Evolutionary conservation across 2,797 vertebrate genomes (phyloP).

Genomic region (Odontamblyopus rebecca): DNA sequence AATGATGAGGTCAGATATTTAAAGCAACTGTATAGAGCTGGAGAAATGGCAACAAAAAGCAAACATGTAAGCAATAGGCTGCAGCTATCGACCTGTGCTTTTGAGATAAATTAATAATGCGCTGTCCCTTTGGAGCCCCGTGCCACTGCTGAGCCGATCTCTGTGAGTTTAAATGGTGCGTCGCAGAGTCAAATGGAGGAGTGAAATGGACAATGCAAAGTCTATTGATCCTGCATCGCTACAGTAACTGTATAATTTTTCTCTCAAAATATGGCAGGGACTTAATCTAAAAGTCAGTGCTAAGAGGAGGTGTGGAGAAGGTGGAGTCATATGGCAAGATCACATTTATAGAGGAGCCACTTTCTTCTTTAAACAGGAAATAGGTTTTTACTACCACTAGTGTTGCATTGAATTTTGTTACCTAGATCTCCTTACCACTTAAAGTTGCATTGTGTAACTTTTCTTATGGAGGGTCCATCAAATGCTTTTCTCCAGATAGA

Average conservation of each 20-base stretch:
- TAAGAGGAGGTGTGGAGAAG: constrained; percentile 37
- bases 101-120: constrained; percentile 76
- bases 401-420: neutral
- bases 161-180: constrained; percentile 71
- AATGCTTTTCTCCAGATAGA: too few species aligned
- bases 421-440: neutral
- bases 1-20: constrained; percentile 30
- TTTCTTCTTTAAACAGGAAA: neutral
- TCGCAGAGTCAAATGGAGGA: constrained; percentile 67
- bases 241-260: constrained; percentile 57
- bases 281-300: constrained; percentile 58
- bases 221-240: constrained; percentile 69
- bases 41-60: constrained; percentile 51
- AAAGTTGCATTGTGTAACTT: too few species aligned
- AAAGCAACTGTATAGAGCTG: constrained; percentile 29
- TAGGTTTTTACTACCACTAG: neutral
- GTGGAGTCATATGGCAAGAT: constrained; percentile 44
- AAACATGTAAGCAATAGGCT: constrained; percentile 61
- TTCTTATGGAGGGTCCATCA: too few species aligned
- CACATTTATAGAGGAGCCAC: constrained; percentile 11
- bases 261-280: constrained; percentile 45
- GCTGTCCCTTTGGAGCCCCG: constrained; percentile 56
- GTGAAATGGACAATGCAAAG: constrained; percentile 68
- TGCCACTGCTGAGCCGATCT: constrained; percentile 56
- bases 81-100: constrained; percentile 69